Conservation (phyloP, 2,113 vertebrate genomes). For the Paedocypris sp. region DNA sequence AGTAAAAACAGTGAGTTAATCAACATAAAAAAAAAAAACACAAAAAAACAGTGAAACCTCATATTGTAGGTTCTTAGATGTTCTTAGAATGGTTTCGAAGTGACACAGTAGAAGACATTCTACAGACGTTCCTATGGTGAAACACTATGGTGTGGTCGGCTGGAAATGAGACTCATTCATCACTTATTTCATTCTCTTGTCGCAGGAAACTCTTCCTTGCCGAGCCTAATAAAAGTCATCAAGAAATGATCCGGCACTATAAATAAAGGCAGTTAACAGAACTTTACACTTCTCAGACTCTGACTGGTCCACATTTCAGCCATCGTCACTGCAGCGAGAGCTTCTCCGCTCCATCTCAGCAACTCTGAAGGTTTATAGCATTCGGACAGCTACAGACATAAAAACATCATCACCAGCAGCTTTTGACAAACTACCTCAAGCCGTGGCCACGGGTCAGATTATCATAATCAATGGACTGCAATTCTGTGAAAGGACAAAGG, state of each 20-base stretch:
- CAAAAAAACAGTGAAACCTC: neutral
- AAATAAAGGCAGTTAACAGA: slow-evolving; percentile 1
- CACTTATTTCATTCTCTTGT: neutral
- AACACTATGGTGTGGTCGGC: neutral
- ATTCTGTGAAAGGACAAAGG: slow-evolving; percentile 7
- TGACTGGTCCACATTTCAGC: slow-evolving; percentile 8
- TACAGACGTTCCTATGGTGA: neutral
- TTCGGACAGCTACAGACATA: neutral
- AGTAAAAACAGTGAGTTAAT: no score
- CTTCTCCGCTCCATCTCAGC: neutral
- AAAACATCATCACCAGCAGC: slow-evolving; percentile 7
- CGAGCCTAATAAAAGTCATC: neutral
- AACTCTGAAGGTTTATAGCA: neutral
- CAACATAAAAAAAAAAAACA: neutral
- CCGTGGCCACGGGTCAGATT: slow-evolving; percentile 35
- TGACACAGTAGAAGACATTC: neutral
- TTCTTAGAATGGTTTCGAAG: neutral
- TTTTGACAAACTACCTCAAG: slow-evolving; percentile 37
- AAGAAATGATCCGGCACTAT: neutral
- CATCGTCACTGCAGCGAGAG: neutral
- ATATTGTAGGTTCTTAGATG: neutral
- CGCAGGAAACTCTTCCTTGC: neutral
- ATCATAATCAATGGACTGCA: slow-evolving; percentile 37
- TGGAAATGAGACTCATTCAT: neutral
- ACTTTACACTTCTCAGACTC: slow-evolving; percentile 10